Base-by-base conservation (phyloP, 2,113 vertebrate species). In the Eurystomus gularis region DNA sequence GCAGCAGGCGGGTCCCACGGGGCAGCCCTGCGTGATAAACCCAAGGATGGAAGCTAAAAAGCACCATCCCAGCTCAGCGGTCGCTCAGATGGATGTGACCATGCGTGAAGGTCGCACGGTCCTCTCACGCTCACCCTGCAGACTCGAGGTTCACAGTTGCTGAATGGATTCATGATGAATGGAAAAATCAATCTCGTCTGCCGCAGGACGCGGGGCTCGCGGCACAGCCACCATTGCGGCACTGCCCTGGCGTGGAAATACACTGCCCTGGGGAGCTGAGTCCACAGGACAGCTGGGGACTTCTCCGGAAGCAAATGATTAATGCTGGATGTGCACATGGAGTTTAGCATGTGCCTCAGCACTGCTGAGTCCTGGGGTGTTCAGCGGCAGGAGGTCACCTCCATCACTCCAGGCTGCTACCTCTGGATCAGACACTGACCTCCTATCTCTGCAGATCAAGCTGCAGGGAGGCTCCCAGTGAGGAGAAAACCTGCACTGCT, bases 371-470 rank as follows among this genome's bases (percentile, higher is more conserved):
- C 54, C 28, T 17, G 2, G 19, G 33, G 39, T 0, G 0, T 1
- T 39, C 4, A 25, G n/a, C 12, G 3, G 76, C 33, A 37, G 54
- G 54, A n/a, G n/a, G n/a, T n/a, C n/a, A n/a, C 21, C 40, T 35
- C 24, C 55, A 2, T 25, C 1, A 0, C 61, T 9, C 20, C 0
- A 1, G 37, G 42, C 60, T 35, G 62, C 57, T 83, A 52, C 51
- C 61, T 31, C 29, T 0, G 0, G 37, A 24, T 20, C 52, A n/a
- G 46, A 2, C 1, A 4, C 28, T 0, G 1, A 2, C 7, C n/a
- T 31, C 3, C 0, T 0, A 1, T 26, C 13, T 48, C 64, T 40
- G 48, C 6, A 21, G 65, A 61, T 51, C 13, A 7, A 8, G 24
- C 62, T 61, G 68, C 26, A 35, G 49, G 70, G 37, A 52, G 17